phyloP scores from a whole-genome alignment of 2,888 invertebrate species.

The Odontocerum albicorne region DNA sequence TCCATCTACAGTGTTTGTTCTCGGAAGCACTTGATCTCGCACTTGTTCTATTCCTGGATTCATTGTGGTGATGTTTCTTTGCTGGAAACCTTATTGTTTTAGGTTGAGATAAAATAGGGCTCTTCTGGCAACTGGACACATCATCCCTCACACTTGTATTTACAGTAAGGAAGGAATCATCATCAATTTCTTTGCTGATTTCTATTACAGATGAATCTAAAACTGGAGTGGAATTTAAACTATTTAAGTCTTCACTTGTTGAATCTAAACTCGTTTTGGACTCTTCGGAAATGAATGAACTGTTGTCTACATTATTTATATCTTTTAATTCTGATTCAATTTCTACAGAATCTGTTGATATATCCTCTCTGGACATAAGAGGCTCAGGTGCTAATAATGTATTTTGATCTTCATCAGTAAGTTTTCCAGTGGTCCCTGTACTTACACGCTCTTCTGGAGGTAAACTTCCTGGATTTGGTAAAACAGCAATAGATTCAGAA shows the following conservation, averaged over 20 bases:
- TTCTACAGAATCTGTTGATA: conserved; percentile 28
- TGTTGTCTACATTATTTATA: conserved; percentile 17
- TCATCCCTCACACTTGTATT: conserved; percentile 53
- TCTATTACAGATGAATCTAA: conserved; percentile 56
- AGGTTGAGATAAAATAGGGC: conserved; percentile 78
- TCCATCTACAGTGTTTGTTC: conserved; percentile 75
- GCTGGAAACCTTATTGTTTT: conserved; percentile 82
- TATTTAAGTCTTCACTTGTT: conserved; percentile 24
- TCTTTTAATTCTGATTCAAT: conserved; percentile 16
- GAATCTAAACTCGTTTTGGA: conserved; percentile 30
- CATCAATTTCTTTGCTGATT: conserved; percentile 52
- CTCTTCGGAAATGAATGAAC: conserved; percentile 20
- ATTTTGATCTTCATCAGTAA: conserved; percentile 13
- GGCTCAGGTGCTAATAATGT: conserved; percentile 12
- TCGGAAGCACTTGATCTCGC: conserved; percentile 51
- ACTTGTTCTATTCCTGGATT: conserved; percentile 45
- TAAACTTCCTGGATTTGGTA: conserved; percentile 19
- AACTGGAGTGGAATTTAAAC: conserved; percentile 39
- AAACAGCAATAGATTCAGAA: conserved; percentile 2
- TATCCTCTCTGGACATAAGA: conserved; percentile 19
- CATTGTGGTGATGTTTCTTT: conserved; percentile 44
- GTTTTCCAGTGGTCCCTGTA: conserved; percentile 6
- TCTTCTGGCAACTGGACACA: conserved; percentile 56
- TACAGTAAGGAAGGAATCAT: conserved; percentile 52
- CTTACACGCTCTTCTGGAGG: conserved; percentile 2